Evolutionary conservation across 2,113 vertebrate genomes (phyloP).

Genomic region (Sinocyclocheilus maitianheensis): DNA sequence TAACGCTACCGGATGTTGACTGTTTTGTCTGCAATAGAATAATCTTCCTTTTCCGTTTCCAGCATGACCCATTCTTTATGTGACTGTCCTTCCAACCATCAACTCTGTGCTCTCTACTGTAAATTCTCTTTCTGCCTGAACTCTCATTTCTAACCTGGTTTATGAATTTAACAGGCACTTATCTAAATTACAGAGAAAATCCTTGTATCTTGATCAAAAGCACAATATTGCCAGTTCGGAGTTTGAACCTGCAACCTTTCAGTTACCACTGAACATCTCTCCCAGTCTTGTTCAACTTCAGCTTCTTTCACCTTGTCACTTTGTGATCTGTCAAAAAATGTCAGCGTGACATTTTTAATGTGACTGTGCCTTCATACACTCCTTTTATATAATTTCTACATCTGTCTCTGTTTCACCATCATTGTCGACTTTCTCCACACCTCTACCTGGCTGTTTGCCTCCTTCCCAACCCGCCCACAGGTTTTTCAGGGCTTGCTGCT

Average conservation of each 20-base stretch:
- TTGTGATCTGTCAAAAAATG: conserved; percentile 23
- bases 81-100: not conserved
- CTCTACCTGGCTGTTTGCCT: conserved; percentile 11
- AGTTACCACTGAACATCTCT: not conserved
- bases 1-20: not conserved
- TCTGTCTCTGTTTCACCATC: conserved; percentile 34
- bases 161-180: too few species aligned
- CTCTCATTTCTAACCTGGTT: not conserved
- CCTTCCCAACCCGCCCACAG: conserved; percentile 67
- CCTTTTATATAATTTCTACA: conserved; percentile 22
- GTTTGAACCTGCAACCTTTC: not conserved
- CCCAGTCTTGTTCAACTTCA: not conserved
- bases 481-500: conserved; percentile 83
- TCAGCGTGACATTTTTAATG: conserved; percentile 9
- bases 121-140: too few species aligned
- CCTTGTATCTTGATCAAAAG: too few species aligned
- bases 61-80: conserved; percentile 16
- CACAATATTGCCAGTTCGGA: too few species aligned
- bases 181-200: not conserved
- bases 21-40: not conserved
- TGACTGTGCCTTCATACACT: conserved; percentile 11
- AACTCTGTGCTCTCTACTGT: not conserved
- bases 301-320: not conserved
- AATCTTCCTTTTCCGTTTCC: not conserved
- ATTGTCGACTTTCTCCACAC: not conserved